A percentile compares a stretch with the other conserved stretches of the same genome.
These are phyloP conservation scores for Drosophila burlai DNA, from an alignment of 1,140 invertebrate species.

Conservation along the genomic window DNA sequence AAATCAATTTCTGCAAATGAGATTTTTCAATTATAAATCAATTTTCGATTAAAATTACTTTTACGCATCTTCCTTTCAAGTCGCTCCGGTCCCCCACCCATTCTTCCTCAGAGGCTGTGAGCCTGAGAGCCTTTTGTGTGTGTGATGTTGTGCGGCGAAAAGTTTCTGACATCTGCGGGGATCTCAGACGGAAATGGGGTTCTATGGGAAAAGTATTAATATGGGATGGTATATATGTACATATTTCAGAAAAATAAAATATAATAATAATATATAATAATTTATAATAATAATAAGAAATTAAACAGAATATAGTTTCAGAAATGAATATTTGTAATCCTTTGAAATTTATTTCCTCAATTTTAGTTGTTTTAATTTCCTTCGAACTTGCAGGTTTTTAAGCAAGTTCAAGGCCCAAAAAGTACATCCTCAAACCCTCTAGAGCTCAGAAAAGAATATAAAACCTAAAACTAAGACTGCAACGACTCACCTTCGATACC, in stretches of 20 bases:
- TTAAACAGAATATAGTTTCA: no score
- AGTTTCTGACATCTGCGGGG: conserved; percentile 45
- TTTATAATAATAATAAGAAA: no score
- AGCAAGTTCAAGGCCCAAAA: neutral
- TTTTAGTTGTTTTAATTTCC: neutral
- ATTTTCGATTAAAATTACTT: conserved; percentile 85
- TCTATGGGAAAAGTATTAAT: neutral
- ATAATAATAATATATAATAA: no score
- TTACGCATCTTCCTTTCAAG: conserved; percentile 76
- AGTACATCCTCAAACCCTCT: neutral
- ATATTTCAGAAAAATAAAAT: no score
- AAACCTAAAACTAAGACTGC: conserved; percentile 7
- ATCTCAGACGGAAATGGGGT: conserved; percentile 3
- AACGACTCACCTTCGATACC: neutral
- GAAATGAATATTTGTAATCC: no score
- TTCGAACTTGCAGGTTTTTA: neutral
- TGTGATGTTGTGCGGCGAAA: conserved; percentile 40
- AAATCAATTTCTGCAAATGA: conserved; percentile 85
- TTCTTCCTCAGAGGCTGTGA: neutral
- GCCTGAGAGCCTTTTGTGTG: conserved; percentile 22
- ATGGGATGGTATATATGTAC: no score
- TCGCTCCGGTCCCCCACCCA: neutral
- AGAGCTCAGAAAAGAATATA: neutral
- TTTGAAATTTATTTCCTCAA: neutral
- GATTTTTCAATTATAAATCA: conserved; percentile 85